These are phyloP conservation scores for Callorhinus ursinus DNA, from an alignment of 2,113 vertebrate genomes.

Conservation along the genomic window DNA sequence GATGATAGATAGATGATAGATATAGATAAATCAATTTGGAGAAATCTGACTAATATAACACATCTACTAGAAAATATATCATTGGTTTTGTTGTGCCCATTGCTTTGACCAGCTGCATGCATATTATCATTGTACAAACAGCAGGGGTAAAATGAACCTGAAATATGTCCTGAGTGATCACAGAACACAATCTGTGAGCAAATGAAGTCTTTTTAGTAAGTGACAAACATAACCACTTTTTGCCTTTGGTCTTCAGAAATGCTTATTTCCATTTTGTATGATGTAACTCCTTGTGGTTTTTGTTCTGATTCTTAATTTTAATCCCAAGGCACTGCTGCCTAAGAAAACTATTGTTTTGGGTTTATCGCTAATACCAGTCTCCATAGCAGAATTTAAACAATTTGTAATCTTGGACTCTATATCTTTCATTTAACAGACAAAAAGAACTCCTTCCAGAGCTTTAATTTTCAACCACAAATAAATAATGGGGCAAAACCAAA, in stretches of 20 bases:
- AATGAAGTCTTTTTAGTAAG: neutral
- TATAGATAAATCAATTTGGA: neutral
- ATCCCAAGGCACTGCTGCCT: neutral
- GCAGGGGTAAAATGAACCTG: neutral
- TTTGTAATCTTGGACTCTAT: neutral
- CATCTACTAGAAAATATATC: neutral
- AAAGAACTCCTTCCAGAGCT: neutral
- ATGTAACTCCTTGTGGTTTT: neutral
- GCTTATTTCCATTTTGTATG: neutral
- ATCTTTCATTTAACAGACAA: neutral
- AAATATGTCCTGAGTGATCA: neutral
- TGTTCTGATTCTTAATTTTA: slow-evolving; percentile 7
- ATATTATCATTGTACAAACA: neutral
- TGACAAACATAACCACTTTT: neutral
- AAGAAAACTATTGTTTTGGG: neutral
- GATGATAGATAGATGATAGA: neutral
- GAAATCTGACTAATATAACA: neutral
- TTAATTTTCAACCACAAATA: neutral
- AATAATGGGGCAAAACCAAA: neutral
- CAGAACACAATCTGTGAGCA: neutral
- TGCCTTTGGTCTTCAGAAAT: neutral
- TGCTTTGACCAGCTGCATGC: neutral
- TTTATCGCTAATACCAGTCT: neutral
- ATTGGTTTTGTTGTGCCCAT: neutral
- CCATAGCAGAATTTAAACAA: neutral